A percentile compares a stretch with the other conserved stretches of the same genome.
Conservation (phyloP, 1,140 invertebrate genomes). For the Doryteuthis pealeii region DNA sequence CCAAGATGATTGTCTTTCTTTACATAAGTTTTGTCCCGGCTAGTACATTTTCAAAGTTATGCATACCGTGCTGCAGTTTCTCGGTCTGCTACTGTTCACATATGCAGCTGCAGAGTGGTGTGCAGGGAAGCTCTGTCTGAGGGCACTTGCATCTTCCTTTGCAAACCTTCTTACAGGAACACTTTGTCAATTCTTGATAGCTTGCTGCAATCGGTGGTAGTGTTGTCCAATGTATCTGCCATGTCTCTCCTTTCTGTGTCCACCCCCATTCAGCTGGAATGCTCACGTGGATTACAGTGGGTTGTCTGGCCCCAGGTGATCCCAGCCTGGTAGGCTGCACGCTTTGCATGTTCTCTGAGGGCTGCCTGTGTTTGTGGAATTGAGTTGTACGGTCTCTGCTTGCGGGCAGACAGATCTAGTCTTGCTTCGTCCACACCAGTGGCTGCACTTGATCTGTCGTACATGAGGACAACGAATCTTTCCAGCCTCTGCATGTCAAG, state of each 20-base stretch:
- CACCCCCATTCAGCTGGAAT: slow-evolving; percentile 20
- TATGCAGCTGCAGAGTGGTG: too few species aligned
- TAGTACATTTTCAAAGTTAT: too few species aligned
- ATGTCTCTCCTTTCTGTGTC: neutral
- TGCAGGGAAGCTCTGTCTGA: neutral
- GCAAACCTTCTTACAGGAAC: too few species aligned
- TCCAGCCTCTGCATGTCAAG: too few species aligned
- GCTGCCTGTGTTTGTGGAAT: slow-evolving; percentile 27
- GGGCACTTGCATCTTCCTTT: too few species aligned
- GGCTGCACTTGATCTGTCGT: slow-evolving; percentile 12
- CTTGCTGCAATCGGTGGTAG: slow-evolving; percentile 19
- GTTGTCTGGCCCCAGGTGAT: slow-evolving; percentile 21
- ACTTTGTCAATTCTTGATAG: neutral
- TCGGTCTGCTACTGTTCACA: too few species aligned
- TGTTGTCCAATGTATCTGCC: slow-evolving; percentile 13
- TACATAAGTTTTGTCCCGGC: too few species aligned
- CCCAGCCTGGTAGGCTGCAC: slow-evolving; percentile 26
- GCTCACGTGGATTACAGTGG: neutral
- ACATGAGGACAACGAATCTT: too few species aligned
- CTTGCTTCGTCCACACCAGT: too few species aligned
- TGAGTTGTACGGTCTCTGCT: slow-evolving; percentile 25
- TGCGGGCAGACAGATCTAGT: slow-evolving; percentile 23
- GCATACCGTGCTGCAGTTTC: too few species aligned
- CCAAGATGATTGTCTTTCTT: too few species aligned
- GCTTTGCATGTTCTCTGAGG: slow-evolving; percentile 24